phyloP scores from a whole-genome alignment of 2,888 invertebrate genomes.

The Scaptomyza parva region DNA sequence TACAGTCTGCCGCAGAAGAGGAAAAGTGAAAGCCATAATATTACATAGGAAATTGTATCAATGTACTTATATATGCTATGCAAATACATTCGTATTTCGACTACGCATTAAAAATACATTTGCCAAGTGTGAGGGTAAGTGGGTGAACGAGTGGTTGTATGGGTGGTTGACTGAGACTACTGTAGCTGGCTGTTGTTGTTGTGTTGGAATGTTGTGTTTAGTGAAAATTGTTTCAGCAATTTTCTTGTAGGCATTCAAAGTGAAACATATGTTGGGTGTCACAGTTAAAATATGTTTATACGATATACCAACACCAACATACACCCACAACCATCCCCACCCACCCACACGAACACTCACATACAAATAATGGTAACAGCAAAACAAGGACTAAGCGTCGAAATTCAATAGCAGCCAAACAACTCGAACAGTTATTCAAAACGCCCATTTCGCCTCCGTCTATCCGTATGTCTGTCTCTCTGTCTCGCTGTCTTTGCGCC shows the following conservation, averaged over 20 bases:
- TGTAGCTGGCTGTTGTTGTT: slow-evolving; percentile 5
- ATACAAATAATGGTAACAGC: slow-evolving; percentile 19
- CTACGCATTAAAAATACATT: slow-evolving; percentile 58
- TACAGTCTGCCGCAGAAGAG: slow-evolving; percentile 1
- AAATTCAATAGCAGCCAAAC: slow-evolving; percentile 50
- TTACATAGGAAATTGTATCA: slow-evolving; percentile 49
- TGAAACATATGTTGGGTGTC: slow-evolving; percentile 77
- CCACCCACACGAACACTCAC: too few relatives aligned
- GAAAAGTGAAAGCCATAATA: slow-evolving; percentile 31
- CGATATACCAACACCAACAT: slow-evolving; percentile 15
- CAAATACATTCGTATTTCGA: slow-evolving; percentile 58
- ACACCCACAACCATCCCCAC: too few relatives aligned
- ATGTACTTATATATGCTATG: slow-evolving; percentile 31
- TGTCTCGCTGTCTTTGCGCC: slow-evolving; percentile 15
- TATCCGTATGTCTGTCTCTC: not conserved
- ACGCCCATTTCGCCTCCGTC: not conserved
- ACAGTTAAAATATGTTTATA: slow-evolving; percentile 63
- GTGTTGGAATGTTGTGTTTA: slow-evolving; percentile 62
- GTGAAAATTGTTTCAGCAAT: slow-evolving; percentile 74
- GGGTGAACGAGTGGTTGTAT: slow-evolving; percentile 7
- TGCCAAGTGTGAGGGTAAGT: slow-evolving; percentile 27
- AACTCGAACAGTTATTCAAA: slow-evolving; percentile 41
- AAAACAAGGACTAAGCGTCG: slow-evolving; percentile 3
- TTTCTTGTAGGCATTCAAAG: slow-evolving; percentile 70
- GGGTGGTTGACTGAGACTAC: slow-evolving; percentile 16